Evolutionary conservation across 2,888 invertebrate species (phyloP).

Genomic region (Tetranychus piercei): DNA sequence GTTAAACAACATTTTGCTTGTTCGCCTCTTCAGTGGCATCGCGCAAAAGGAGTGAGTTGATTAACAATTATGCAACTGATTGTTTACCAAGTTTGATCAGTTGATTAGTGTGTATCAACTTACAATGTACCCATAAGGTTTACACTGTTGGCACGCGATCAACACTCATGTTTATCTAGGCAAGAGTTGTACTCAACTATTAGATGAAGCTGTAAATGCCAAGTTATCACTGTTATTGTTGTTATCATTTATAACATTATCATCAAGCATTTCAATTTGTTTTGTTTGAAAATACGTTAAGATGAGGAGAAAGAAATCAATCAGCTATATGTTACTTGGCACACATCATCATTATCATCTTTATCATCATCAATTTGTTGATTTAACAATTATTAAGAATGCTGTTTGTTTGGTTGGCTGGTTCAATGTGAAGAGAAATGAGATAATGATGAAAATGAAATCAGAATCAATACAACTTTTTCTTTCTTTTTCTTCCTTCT

Average conservation of each 20-base stretch:
- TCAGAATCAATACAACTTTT: background rate
- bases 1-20: too few relatives aligned
- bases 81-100: too few relatives aligned
- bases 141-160: background rate
- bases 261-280: background rate
- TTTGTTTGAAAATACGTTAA: background rate
- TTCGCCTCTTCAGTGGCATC: too few relatives aligned
- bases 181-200: background rate
- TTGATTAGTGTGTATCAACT: too few relatives aligned
- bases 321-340: constrained; percentile 1
- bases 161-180: background rate
- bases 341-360: background rate
- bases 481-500: too few relatives aligned
- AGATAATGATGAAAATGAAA: background rate
- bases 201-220: background rate
- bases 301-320: background rate
- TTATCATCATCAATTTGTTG: background rate
- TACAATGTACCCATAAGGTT: background rate
- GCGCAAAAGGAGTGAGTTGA: too few relatives aligned
- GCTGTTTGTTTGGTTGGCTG: background rate
- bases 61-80: too few relatives aligned
- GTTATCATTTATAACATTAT: background rate
- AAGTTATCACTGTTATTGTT: background rate
- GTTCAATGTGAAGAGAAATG: background rate
- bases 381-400: background rate